Conservation (phyloP, 1,140 invertebrate genomes). For the Heliconius himera region DNA sequence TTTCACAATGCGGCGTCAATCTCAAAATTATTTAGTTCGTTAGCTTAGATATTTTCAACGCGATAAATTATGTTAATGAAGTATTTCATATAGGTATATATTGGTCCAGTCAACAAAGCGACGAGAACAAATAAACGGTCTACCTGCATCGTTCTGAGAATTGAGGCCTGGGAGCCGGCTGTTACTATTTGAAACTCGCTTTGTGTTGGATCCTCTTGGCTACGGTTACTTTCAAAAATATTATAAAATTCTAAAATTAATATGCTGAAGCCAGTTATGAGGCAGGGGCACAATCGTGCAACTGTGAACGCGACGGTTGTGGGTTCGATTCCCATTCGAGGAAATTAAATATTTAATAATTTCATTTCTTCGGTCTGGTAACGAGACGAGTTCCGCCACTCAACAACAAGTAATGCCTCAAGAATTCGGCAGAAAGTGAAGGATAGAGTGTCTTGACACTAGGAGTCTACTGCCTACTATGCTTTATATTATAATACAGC, state of each 20-base stretch:
- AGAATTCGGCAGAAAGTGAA: too few species aligned
- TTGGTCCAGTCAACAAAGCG: slow-evolving; percentile 31
- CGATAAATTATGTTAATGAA: slow-evolving; percentile 25
- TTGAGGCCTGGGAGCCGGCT: slow-evolving; percentile 16
- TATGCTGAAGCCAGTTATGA: too few species aligned
- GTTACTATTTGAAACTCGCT: slow-evolving; percentile 31
- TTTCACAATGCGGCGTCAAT: not conserved
- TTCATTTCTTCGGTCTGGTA: too few species aligned
- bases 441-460: too few species aligned
- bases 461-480: too few species aligned
- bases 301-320: too few species aligned
- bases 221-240: not conserved
- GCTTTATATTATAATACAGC: too few species aligned
- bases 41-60: not conserved
- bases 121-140: slow-evolving; percentile 33
- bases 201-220: slow-evolving; percentile 14
- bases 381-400: too few species aligned
- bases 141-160: slow-evolving; percentile 46
- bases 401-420: too few species aligned
- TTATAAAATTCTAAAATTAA: not conserved
- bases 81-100: not conserved
- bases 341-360: too few species aligned
- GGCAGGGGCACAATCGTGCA: too few species aligned
- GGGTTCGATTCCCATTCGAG: too few species aligned
- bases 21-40: not conserved